Percentiles rank a stretch among this genome's conserved stretches.
Conservation (phyloP, 2,797 vertebrate genomes). For the Sebastiscus albofasciatus region DNA sequence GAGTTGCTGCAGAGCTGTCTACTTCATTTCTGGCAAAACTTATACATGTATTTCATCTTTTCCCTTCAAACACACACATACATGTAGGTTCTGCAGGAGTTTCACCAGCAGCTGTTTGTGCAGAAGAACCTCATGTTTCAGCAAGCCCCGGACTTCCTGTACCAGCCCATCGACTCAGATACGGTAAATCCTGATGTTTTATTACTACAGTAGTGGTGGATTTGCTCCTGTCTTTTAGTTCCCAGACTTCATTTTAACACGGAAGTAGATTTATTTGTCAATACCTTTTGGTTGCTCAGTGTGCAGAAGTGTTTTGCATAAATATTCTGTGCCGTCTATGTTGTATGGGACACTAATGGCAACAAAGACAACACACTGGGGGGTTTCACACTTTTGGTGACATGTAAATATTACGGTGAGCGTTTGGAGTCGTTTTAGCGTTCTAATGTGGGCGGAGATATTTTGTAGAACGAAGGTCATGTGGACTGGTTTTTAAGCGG, state of each 20-base stretch:
- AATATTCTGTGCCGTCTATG: neutral
- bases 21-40: neutral
- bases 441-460: too few relatives aligned
- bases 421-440: too few relatives aligned
- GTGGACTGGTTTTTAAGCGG: too few relatives aligned
- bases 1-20: neutral
- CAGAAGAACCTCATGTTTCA: constrained; percentile 91
- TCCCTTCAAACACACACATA: neutral
- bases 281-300: neutral
- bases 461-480: too few relatives aligned
- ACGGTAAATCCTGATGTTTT: constrained; percentile 80
- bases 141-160: constrained; percentile 87
- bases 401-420: too few relatives aligned
- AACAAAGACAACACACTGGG: neutral
- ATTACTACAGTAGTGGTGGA: neutral
- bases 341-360: neutral
- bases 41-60: neutral
- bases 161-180: constrained; percentile 92
- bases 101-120: constrained; percentile 92
- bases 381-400: too few relatives aligned
- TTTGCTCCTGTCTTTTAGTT: neutral
- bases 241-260: neutral
- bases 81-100: constrained; percentile 89
- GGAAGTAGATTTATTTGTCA: neutral
- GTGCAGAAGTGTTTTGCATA: neutral